Base-by-base conservation (phyloP, 2,888 invertebrate genomes). In the Diachrysia chrysitis region DNA sequence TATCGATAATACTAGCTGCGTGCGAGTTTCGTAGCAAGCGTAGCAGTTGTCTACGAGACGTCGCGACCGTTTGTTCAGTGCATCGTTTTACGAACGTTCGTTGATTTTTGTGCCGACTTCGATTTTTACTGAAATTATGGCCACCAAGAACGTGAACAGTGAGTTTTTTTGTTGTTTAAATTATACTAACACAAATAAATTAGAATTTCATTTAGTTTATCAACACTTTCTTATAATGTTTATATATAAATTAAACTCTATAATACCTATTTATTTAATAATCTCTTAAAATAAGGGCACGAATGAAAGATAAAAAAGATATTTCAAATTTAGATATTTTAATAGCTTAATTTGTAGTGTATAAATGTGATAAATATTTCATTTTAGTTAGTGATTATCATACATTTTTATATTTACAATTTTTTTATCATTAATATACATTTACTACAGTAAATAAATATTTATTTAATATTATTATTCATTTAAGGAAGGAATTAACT, bases 31-130 rank as follows among this genome's bases (percentile, higher is more conserved):
- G 93, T 91, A 91, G 92, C 90, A 78, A 70, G 73, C 91, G 92
- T 92, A 91, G 92, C 90, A 80, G 76, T 76, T 72, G 83, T 79
- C 92, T 91, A 91, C 92, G 90, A 83, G 77, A 63, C 71, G 82
- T 81, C 81, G 85, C 83, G 85, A 79, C 77, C 80, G 83, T 76
- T 69, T 65, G 76, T 69, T 81, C 65, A 75, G 80, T 82, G 82
- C 57, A 56, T 35, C 56, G 63, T 65, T 71, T 63, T 62, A 53
- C 81, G 63, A 68, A 17, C 63, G 58, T 51, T 74, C 55, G 73
- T 78, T 53, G 6, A 19, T 51, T 71, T 72, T 78, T 67, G 67
- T 82, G 82, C 69, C 72, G 62, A 79, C 66, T 72, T 56, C 75
- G 61, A 82, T 64, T 63, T 58, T 66, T 65, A 62, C 58, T 75